phyloP scores from a whole-genome alignment of 1,140 invertebrate species.

The Megalopta genalis region DNA sequence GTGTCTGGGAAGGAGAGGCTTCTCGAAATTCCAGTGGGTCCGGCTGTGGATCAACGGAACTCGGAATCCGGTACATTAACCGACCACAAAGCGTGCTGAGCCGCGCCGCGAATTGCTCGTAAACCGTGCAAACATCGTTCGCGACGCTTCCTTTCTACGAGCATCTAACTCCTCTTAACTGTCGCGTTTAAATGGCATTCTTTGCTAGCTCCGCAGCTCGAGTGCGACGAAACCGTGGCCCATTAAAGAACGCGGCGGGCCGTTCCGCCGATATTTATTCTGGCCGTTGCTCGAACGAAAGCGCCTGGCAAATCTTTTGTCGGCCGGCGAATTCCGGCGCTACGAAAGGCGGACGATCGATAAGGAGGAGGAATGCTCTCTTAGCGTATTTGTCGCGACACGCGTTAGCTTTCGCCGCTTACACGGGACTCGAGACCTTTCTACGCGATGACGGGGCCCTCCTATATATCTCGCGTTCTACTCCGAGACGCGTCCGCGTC shows the following conservation, averaged over 20 bases:
- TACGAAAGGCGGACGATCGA: constrained; percentile 4
- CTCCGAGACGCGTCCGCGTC: no score
- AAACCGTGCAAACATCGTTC: constrained; percentile 63
- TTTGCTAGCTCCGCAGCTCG: constrained; percentile 52
- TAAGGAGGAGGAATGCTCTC: background rate
- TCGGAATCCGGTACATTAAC: constrained; percentile 65
- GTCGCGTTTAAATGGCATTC: constrained; percentile 63
- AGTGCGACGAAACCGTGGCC: constrained; percentile 37
- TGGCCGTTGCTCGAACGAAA: background rate
- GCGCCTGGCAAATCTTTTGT: background rate
- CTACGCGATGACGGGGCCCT: no score
- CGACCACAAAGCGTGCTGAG: constrained; percentile 57
- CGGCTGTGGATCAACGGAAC: constrained; percentile 56
- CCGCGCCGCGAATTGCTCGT: constrained; percentile 61
- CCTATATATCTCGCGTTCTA: no score
- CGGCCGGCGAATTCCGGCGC: background rate
- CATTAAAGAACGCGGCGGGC: constrained; percentile 56
- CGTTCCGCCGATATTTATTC: constrained; percentile 52
- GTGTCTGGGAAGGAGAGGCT: constrained; percentile 12
- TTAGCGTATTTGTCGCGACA: constrained; percentile 15
- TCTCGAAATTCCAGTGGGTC: constrained; percentile 49
- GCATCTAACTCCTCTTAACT: constrained; percentile 61
- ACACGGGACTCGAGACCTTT: background rate
- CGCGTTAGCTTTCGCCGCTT: background rate
- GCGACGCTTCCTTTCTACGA: constrained; percentile 56